Evolutionary conservation across 1,140 invertebrate genomes (phyloP), one percentile per base, ranked within the genome.

Genomic region (Bombus difficillimus): DNA sequence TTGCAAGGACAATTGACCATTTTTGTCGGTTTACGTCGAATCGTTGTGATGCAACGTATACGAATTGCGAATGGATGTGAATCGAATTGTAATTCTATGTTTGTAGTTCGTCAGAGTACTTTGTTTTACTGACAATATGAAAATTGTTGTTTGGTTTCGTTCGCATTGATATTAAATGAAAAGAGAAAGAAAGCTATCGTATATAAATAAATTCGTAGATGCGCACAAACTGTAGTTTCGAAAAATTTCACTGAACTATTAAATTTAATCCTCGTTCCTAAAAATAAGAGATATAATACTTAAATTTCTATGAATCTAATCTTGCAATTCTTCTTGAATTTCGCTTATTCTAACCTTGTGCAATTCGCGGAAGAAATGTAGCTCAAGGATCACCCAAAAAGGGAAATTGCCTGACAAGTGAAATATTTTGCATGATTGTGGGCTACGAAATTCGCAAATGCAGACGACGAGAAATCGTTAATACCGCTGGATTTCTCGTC

Each of bases 391-490:
- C n/a, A 3, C 18, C 34, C 32, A 32, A 32, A 64, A 37, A 8
- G 5, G 25, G 15, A 66, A 43, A 47, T 10, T 28, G 4, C n/a
- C 32, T 79, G 39, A 34, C n/a, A 32, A 15, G 28, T 25, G 9
- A 10, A 47, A 43, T 4, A 53, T 37, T 79, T 18, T 25, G 22
- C 32, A 25, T 1, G 32, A 1, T 32, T 9, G 59, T 43, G 28
- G 32, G 68, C n/a, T 13, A 22, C 6, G 59, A 69, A 32, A 72
- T 72, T 53, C 22, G n/a, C 32, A 13, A 32, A 59, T 6, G 5
- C 28, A 25, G 15, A 2, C 32, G 59, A 43, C 57, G 76, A 86
- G 76, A 86, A 81, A 71, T 81, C 53, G 64, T 37, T 32, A 75
- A 81, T 81, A 18, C 15, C 47, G 22, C 18, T 71, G 62, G 71